phyloP scores from a whole-genome alignment of 2,797 vertebrate species.

The Vireo griseus region DNA sequence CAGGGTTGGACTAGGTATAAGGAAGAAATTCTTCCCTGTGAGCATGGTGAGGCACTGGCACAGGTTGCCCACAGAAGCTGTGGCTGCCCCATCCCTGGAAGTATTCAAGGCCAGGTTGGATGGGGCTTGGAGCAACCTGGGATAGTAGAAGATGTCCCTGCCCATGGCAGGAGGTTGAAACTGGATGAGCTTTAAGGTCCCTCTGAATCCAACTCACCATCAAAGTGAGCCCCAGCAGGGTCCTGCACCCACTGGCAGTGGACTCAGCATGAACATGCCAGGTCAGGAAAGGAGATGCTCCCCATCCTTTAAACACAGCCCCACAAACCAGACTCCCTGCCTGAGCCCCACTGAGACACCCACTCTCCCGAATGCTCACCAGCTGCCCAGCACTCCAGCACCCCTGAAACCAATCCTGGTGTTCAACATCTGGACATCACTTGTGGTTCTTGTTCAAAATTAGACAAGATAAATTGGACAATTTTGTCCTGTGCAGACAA shows the following conservation, averaged over 20 bases:
- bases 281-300: neutral
- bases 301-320: neutral
- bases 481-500: neutral
- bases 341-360: rapidly evolving
- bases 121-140: neutral
- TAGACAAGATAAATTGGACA: neutral
- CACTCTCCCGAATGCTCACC: neutral
- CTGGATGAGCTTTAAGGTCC: neutral
- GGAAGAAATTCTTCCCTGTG: neutral
- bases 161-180: neutral
- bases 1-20: rapidly evolving
- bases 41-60: neutral
- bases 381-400: neutral
- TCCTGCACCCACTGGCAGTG: no score
- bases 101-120: rapidly evolving
- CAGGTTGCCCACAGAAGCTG: neutral
- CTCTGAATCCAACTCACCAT: neutral
- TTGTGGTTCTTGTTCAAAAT: rapidly evolving
- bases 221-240: neutral
- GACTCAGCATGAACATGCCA: neutral
- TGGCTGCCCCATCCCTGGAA: neutral
- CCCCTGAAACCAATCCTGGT: neutral
- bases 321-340: neutral
- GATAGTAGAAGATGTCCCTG: rapidly evolving
- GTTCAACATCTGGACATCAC: neutral